Evolutionary conservation across 2,113 vertebrate species (phyloP).

Genomic region (Tringa solitaria): DNA sequence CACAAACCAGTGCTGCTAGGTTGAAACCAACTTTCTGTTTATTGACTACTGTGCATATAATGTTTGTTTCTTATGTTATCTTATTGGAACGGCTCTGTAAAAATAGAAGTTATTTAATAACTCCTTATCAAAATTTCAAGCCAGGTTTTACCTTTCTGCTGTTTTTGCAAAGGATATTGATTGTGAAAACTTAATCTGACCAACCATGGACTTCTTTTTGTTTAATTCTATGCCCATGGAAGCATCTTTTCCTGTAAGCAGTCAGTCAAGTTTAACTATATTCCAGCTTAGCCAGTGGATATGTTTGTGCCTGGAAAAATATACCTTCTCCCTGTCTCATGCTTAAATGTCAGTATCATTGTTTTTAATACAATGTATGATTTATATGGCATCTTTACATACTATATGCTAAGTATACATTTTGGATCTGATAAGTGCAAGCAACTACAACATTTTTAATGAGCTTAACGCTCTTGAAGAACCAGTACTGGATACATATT

Average conservation of each 20-base stretch:
- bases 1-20: not conserved
- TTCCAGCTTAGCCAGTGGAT: not conserved
- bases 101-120: not conserved
- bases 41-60: not conserved
- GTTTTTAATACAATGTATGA: not conserved
- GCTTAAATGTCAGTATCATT: not conserved
- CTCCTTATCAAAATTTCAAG: not conserved
- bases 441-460: not conserved
- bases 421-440: not conserved
- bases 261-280: not conserved
- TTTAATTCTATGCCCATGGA: not conserved
- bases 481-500: not conserved
- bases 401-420: not conserved
- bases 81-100: not conserved
- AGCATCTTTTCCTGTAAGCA: not conserved
- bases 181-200: not conserved
- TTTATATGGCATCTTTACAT: not conserved
- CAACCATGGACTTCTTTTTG: not conserved
- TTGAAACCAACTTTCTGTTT: not conserved
- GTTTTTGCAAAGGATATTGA: conserved; percentile 5
- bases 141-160: conserved; percentile 4
- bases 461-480: not conserved
- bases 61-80: not conserved
- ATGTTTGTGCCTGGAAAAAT: not conserved
- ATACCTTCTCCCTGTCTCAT: not conserved